Base-by-base conservation (phyloP, 2,888 invertebrate genomes). In the Caenorhabditis plicata region DNA sequence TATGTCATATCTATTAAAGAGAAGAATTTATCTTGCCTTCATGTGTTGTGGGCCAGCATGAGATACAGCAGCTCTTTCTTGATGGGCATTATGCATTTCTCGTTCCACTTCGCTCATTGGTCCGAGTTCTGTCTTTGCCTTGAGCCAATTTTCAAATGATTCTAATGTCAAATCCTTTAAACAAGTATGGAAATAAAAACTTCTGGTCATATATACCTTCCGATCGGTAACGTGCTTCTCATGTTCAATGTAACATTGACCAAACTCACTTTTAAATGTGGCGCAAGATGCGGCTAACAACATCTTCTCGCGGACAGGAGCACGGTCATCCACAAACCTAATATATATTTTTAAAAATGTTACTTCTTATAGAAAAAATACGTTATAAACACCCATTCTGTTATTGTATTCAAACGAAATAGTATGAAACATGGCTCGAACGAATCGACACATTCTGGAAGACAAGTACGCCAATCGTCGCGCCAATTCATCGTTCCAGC, bases 231-330 rank as follows among this genome's bases (percentile, higher is more conserved):
- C 92, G 84, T 94, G 94, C 74, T 93, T 83, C 84, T 98, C 98
- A 82, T 94, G 91, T 76, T 90, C 90, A 38, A 98, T 92, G 76
- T 91, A 90, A 0, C 91, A 88, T 4, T 90, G 88, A 0, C 96
- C 96, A 83, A 98, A 98, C 82, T 95, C 93, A 78, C 88, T 89
- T 82, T 95, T 98, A 25, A 98, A 85, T 0, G 96, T 98, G 1
- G 96, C 92, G 83, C 94, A 92, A 0, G 95, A 96, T 0, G 93
- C 94, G 0, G 96, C 96, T 78, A 94, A 94, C 47, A 98, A 84
- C 96, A 98, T 96, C 83, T 98, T 92, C 89, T 52, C 95, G 85
- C 3, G 55, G 26, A 95, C 89, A 0, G 90, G 87, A 0, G 94
- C 90, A 51, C 87, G 87, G 80, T 96, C 96, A 0, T 96, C 96